Percentiles rank a stretch among this genome's conserved stretches.
Evolutionary conservation across 2,888 invertebrate genomes (phyloP).

Genomic region (Ceramica pisi): DNA sequence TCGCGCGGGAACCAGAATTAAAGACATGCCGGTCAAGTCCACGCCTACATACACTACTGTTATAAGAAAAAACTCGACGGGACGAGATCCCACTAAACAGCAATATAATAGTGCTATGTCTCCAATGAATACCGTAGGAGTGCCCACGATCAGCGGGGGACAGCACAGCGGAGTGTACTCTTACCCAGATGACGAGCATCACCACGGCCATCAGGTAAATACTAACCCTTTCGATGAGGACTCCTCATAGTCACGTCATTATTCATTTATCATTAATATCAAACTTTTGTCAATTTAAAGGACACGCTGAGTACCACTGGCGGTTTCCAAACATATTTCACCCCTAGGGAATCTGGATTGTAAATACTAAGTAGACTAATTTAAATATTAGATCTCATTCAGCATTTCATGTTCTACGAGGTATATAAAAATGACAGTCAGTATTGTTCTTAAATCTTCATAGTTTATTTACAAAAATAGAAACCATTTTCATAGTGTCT

Average conservation of each 20-base stretch:
- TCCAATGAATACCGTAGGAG: constrained; percentile 85
- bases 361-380: constrained; percentile 66
- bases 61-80: constrained; percentile 76
- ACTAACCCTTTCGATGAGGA: constrained; percentile 87
- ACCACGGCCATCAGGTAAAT: constrained; percentile 78
- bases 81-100: constrained; percentile 76
- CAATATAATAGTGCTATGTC: constrained; percentile 78
- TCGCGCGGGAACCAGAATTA: constrained; percentile 82
- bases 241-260: constrained; percentile 70
- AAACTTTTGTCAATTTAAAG: constrained; percentile 75
- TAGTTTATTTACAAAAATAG: constrained; percentile 89
- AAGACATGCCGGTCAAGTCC: constrained; percentile 81
- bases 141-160: constrained; percentile 81
- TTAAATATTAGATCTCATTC: constrained; percentile 74
- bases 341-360: constrained; percentile 78
- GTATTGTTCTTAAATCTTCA: constrained; percentile 72
- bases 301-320: constrained; percentile 72
- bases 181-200: constrained; percentile 83
- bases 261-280: constrained; percentile 65
- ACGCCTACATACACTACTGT: constrained; percentile 83
- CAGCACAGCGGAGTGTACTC: constrained; percentile 79
- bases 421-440: constrained; percentile 57
- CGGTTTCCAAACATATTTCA: constrained; percentile 73
- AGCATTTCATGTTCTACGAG: constrained; percentile 61
- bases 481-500: constrained; percentile 78